Base-by-base conservation (phyloP, 2,797 vertebrate species). In the Gorsachius magnificus region DNA sequence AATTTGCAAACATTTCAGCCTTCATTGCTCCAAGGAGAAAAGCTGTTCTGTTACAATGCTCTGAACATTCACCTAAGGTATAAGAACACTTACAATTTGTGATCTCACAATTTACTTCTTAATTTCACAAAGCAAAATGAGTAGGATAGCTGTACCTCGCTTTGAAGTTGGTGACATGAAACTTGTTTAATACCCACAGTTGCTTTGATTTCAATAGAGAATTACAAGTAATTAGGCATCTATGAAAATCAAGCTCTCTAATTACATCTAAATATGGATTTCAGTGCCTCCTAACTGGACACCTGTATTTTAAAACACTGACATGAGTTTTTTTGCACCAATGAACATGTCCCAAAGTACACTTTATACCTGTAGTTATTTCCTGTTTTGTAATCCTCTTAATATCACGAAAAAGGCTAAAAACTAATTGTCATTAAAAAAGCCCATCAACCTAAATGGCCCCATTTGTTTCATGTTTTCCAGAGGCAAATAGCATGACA, bases 241-340 rank as follows among this genome's bases (percentile, higher is more conserved):
- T 80, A 35, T 69, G 61, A 93, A 96, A 95, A 89, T 85, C 83
- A 93, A 90, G 57, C 78, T 71, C 80, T 94, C 61, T 95, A 94
- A 95, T 96, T 95, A 92, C 16, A 71, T 41, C 60, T 92, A 81
- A 89, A 89, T 56, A 85, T 12, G 68, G 78, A 92, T 85, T 93
- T 92, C 81, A 91, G 60, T 80, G 75, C 50, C 81, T 96, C 83
- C 33, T 33, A 90, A 29, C 22, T 13, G 45, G 91, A 91, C 68
- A 89, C 45, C 53, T 90, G 38, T 43, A 71, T 87, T 93, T 85
- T 85, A 87, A 87, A 95, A 92, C 28, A 71, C 1, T 2, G 2
- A 18, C 41, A 51, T 0, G 0, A 28, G 3, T 64, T 82, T 43
- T 75, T 94, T 83, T 90, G 26, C 50, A 94, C 10, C 81, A 85